Evolutionary conservation across 2,888 invertebrate species (phyloP).

Genomic region (Keiferia lycopersicella): DNA sequence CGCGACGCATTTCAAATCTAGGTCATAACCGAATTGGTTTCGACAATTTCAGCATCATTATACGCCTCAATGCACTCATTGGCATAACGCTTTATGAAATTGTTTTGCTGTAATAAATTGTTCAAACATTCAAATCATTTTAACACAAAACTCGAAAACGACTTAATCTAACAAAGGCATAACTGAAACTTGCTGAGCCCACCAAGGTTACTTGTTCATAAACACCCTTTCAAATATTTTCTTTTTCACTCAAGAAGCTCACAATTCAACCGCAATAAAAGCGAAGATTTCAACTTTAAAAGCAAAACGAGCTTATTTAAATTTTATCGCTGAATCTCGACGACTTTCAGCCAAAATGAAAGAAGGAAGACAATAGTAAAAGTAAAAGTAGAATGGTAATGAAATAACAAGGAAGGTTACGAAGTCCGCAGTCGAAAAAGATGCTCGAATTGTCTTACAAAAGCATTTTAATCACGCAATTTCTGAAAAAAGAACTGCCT

Average conservation of each 20-base stretch:
- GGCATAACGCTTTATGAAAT: too few species aligned
- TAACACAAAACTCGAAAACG: too few species aligned
- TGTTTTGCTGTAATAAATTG: too few species aligned
- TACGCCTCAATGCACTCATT: too few species aligned
- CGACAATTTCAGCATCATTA: background rate
- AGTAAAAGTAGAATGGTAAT: slow-evolving; percentile 42
- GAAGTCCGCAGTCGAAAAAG: background rate
- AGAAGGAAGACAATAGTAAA: slow-evolving; percentile 49
- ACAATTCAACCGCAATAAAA: slow-evolving; percentile 21
- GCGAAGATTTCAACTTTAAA: slow-evolving; percentile 45
- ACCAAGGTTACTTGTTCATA: too few species aligned
- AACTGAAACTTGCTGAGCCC: background rate
- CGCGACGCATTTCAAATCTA: background rate
- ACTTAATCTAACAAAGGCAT: background rate
- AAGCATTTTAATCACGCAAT: background rate
- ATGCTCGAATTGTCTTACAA: slow-evolving; percentile 14
- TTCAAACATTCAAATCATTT: too few species aligned
- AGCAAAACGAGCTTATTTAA: slow-evolving; percentile 54
- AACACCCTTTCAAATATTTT: background rate
- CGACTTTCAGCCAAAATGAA: slow-evolving; percentile 46
- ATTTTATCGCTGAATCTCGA: slow-evolving; percentile 53
- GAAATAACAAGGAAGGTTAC: slow-evolving; percentile 38
- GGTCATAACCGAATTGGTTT: background rate
- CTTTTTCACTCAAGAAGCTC: background rate
- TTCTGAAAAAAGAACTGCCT: background rate